Base-by-base conservation (phyloP, 2,888 invertebrate species). In the Heliconius charithonia region DNA sequence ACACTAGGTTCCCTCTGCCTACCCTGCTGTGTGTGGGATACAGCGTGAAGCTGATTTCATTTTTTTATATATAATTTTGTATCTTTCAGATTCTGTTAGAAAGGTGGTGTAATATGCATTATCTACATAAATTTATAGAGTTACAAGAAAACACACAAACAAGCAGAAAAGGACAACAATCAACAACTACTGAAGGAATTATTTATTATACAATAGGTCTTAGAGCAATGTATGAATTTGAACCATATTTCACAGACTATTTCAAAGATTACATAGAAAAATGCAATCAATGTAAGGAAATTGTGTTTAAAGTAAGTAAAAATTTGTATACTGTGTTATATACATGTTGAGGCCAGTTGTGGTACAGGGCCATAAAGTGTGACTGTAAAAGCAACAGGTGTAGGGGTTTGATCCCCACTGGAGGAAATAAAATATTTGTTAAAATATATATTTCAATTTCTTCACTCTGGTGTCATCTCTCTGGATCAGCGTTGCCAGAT, bases 141-240 rank as follows among this genome's bases (percentile, higher is more conserved):
- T 16, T 19, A 16, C 25, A 41, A 25, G 41, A 69, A 41, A 69
- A 6, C 41, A 37, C 16, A 19, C 16, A 25, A 27, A 37, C 4
- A 10, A 22, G n/a, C 2, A 27, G 41, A 27, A 74, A 2, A 41
- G 41, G 63, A 41, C 45, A 45, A 32, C 25, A 63, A 19, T 41
- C 19, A 25, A 41, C 32, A 32, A 9, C 7, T 51, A 9, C 27
- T 66, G 41, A 41, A n/a, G 69, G 25, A n/a, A 32, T 10, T 65
- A 6, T 74, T 45, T 63, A 92, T 81, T 95, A 92, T 85, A 91
- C 90, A 0, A 85, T 95, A 2, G 95, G 95, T 2, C 87, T 94
- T 45, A 83, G 94, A 83, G 90, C 91, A 3, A 92, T 94, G 16
- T 92, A 95, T 82, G 95, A 95, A 85, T 95, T 95, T 89, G 92